Conservation (phyloP, 92 coral and sea anemone species). For the Montipora capitata region DNA sequence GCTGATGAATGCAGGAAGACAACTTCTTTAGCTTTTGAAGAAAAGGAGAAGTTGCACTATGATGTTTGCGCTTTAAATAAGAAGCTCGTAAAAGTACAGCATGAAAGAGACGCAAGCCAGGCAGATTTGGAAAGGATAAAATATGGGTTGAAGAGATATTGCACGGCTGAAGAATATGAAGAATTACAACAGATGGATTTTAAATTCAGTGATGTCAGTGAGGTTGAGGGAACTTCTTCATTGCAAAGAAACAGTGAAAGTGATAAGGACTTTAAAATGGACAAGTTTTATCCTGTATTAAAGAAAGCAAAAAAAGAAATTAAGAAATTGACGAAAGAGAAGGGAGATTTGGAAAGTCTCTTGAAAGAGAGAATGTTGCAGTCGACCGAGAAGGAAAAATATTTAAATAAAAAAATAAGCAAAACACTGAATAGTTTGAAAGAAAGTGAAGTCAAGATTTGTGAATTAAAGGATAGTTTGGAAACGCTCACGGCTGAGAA, state of each 20-base stretch:
- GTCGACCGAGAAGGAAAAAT: slow-evolving; percentile 1
- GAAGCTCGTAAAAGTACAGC: background rate
- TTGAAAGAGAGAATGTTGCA: slow-evolving; percentile 13
- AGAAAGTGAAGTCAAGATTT: background rate
- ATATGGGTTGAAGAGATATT: slow-evolving; percentile 17
- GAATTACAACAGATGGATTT: slow-evolving; percentile 22
- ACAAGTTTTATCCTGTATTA: slow-evolving; percentile 21
- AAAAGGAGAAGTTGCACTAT: slow-evolving; percentile 14
- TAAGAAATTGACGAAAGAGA: slow-evolving; percentile 19
- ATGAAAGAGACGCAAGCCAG: slow-evolving; percentile 19
- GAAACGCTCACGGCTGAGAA: background rate
- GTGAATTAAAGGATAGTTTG: background rate
- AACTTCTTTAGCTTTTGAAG: slow-evolving; percentile 11
- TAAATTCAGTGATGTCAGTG: background rate
- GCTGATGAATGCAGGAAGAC: background rate
- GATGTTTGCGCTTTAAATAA: slow-evolving; percentile 27
- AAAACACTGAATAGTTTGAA: slow-evolving; percentile 2
- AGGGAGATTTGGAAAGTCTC: slow-evolving; percentile 5
- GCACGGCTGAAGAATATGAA: slow-evolving; percentile 51
- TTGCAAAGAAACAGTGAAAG: background rate
- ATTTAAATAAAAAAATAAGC: background rate
- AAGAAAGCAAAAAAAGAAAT: slow-evolving; percentile 29
- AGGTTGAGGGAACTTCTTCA: background rate
- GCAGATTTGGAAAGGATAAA: slow-evolving; percentile 18
- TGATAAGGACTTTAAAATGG: background rate